These are phyloP conservation scores for Plotosus lineatus DNA, from an alignment of 2,113 vertebrate genomes.

Conservation along the genomic window DNA sequence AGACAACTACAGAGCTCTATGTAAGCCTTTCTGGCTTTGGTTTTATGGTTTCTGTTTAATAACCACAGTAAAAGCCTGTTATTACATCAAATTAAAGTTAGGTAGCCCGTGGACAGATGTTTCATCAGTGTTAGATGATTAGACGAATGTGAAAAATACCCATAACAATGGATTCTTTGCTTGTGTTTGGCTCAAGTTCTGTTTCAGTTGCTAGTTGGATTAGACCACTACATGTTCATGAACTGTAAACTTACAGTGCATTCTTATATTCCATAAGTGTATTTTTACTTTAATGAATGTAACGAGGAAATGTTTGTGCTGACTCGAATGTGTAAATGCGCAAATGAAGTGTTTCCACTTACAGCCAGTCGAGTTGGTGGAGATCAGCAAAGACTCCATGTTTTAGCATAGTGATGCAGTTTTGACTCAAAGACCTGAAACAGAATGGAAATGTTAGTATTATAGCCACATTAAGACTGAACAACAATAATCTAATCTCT, in stretches of 20 bases:
- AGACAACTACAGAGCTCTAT: neutral
- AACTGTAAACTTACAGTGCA: no score
- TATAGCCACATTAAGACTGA: neutral
- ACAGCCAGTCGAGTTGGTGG: conserved; percentile 73
- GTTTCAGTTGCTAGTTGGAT: neutral
- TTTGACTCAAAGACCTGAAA: conserved; percentile 75
- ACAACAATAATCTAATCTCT: neutral
- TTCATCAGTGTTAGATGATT: neutral
- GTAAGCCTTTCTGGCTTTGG: neutral
- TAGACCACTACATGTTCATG: neutral
- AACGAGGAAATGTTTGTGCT: neutral
- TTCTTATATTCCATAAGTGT: neutral
- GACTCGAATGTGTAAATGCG: neutral
- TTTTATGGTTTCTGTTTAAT: neutral
- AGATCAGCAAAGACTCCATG: conserved; percentile 72
- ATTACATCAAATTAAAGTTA: neutral
- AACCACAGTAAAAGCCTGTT: neutral
- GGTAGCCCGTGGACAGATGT: neutral
- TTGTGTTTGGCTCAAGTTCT: neutral
- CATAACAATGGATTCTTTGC: neutral
- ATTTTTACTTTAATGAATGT: neutral
- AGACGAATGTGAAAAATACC: neutral
- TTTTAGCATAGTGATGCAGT: conserved; percentile 71
- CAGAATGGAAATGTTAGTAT: conserved; percentile 24
- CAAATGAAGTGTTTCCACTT: conserved; percentile 58